These are phyloP conservation scores for Apamea anceps DNA, from an alignment of 2,888 invertebrate species.

Conservation along the genomic window DNA sequence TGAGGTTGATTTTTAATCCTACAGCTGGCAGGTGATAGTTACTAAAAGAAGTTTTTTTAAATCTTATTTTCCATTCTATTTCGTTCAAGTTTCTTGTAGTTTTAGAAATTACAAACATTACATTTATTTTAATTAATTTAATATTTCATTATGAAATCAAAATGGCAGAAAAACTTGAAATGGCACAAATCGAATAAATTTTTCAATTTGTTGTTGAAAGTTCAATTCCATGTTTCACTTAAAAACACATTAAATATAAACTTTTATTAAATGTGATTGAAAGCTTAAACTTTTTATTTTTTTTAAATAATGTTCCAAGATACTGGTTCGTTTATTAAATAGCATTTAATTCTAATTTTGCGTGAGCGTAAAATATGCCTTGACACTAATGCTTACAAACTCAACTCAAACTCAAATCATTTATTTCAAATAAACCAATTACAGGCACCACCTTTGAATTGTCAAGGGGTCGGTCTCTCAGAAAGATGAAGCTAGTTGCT, in stretches of 20 bases:
- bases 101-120: not conserved
- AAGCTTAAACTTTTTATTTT: too few species aligned
- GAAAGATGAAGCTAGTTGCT: too few species aligned
- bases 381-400: not conserved
- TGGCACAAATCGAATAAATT: not conserved
- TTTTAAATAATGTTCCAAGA: too few species aligned
- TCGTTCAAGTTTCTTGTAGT: not conserved
- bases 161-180: slow-evolving; percentile 1
- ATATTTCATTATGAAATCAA: not conserved
- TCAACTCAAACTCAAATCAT: too few species aligned
- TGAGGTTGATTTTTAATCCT: not conserved
- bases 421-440: too few species aligned
- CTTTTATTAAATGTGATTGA: too few species aligned
- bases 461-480: too few species aligned
- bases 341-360: too few species aligned
- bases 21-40: not conserved
- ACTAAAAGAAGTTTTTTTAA: not conserved
- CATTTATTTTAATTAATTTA: not conserved
- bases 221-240: not conserved
- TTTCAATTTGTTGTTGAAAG: not conserved
- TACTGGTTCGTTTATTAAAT: too few species aligned
- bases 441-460: too few species aligned
- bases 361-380: not conserved
- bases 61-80: not conserved
- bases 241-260: too few species aligned